phyloP scores from a whole-genome alignment of 2,888 invertebrate species.

The Melanophora roralis region DNA sequence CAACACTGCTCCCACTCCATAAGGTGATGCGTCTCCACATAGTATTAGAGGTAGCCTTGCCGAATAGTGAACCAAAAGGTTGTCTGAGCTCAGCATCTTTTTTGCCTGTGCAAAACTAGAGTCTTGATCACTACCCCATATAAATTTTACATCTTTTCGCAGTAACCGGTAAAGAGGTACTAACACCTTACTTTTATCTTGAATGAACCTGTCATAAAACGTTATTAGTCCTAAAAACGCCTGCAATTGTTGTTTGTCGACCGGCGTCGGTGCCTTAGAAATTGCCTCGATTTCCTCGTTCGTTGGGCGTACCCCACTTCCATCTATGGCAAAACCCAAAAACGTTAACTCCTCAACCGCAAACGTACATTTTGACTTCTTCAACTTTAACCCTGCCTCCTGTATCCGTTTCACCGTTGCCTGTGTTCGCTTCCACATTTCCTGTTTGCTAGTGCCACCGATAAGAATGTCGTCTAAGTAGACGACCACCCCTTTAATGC shows the following conservation, averaged over 20 bases:
- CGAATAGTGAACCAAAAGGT: conserved; percentile 66
- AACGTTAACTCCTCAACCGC: too few relatives aligned
- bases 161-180: conserved; percentile 59
- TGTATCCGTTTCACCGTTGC: too few relatives aligned
- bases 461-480: conserved; percentile 62
- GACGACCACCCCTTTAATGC: conserved; percentile 64
- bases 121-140: conserved; percentile 50
- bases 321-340: conserved; percentile 64
- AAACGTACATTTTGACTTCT: too few relatives aligned
- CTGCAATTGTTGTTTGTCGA: conserved; percentile 63
- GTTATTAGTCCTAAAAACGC: conserved; percentile 64
- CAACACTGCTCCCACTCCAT: conserved; percentile 70
- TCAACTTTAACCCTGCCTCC: conserved; percentile 64
- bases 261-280: conserved; percentile 15
- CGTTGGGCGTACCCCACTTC: conserved; percentile 59
- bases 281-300: conserved; percentile 65
- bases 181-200: conserved; percentile 67
- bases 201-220: conserved; percentile 68
- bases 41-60: conserved; percentile 66
- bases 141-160: not conserved
- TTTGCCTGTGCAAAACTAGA: conserved; percentile 66
- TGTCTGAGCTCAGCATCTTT: conserved; percentile 63
- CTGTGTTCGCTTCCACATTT: too few relatives aligned
- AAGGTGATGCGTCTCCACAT: conserved; percentile 67
- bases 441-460: too few relatives aligned